Evolutionary conservation across 2,113 vertebrate genomes (phyloP).

Genomic region (Fulmarus glacialis): DNA sequence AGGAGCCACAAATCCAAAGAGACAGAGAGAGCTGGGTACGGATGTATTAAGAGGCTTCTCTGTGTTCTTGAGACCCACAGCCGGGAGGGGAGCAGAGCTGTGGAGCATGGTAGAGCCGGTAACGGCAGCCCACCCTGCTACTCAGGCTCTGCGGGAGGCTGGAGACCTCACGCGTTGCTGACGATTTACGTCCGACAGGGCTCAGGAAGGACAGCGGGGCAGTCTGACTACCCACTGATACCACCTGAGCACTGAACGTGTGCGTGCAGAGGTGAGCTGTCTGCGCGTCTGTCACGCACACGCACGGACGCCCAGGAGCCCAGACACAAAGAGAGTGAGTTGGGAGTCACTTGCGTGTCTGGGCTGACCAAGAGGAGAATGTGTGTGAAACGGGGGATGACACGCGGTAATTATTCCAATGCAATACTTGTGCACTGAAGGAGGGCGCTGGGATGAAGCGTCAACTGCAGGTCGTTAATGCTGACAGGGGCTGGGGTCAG

Average conservation of each 20-base stretch:
- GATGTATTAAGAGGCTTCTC: not conserved
- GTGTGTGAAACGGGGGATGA: constrained; percentile 74
- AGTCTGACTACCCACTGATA: not conserved
- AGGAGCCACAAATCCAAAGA: not conserved
- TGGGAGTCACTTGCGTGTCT: not conserved
- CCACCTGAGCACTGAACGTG: not conserved
- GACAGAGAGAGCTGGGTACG: not conserved
- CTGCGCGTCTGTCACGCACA: not conserved
- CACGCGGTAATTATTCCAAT: constrained; percentile 77
- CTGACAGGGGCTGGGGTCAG: constrained; percentile 71
- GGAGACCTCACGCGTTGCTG: not conserved
- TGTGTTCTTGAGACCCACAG: not conserved
- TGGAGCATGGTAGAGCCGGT: not conserved
- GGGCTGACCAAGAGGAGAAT: constrained; percentile 37
- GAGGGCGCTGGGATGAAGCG: constrained; percentile 66
- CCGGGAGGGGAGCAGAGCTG: not conserved
- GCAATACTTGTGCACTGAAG: constrained; percentile 64
- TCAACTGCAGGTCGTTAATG: constrained; percentile 73
- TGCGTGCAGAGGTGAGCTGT: not conserved
- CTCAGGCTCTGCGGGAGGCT: not conserved
- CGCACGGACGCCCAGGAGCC: not conserved
- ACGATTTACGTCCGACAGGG: not conserved
- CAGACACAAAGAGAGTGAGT: not conserved
- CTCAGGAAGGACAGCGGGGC: not conserved
- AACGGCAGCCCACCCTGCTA: not conserved